phyloP scores from a whole-genome alignment of 2,888 invertebrate genomes.

The Melieria crassipennis region DNA sequence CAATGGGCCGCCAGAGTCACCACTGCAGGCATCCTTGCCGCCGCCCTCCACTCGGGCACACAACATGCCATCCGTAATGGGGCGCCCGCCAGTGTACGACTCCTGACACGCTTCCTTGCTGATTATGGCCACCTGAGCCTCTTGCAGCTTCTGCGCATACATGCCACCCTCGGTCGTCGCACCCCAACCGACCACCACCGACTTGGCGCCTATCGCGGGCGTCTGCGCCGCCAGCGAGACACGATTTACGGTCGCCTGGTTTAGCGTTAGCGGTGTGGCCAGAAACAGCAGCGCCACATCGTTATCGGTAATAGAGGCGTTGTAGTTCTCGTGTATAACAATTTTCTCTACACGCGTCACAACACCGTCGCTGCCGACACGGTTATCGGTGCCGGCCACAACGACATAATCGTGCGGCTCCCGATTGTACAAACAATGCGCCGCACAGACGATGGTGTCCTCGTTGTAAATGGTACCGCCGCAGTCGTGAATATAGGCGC shows the following conservation, averaged over 20 bases:
- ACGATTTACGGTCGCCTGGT: conserved; percentile 45
- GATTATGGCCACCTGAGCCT: conserved; percentile 47
- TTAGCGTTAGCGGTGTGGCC: conserved; percentile 45
- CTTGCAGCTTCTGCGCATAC: conserved; percentile 44
- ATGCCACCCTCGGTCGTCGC: conserved; percentile 42
- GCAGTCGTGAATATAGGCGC: conserved; percentile 46
- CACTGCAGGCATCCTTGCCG: conserved; percentile 48
- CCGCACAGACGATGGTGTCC: conserved; percentile 53
- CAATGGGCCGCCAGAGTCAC: conserved; percentile 53
- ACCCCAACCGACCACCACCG: conserved; percentile 57
- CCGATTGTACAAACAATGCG: conserved; percentile 54
- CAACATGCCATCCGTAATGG: conserved; percentile 47
- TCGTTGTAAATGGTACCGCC: conserved; percentile 45
- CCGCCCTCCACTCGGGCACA: conserved; percentile 46
- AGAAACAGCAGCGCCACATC: conserved; percentile 69
- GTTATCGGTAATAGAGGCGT: conserved; percentile 61
- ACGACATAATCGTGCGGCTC: conserved; percentile 24
- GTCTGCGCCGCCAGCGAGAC: conserved; percentile 47
- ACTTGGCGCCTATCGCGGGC: conserved; percentile 41
- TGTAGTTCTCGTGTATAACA: conserved; percentile 67
- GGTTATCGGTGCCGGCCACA: conserved; percentile 46
- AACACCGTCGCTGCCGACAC: conserved; percentile 65
- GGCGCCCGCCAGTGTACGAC: conserved; percentile 42
- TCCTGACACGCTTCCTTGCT: conserved; percentile 42
- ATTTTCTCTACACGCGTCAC: conserved; percentile 67